Conservation (phyloP, 2,888 invertebrate species). For the Drosophila conformis region DNA sequence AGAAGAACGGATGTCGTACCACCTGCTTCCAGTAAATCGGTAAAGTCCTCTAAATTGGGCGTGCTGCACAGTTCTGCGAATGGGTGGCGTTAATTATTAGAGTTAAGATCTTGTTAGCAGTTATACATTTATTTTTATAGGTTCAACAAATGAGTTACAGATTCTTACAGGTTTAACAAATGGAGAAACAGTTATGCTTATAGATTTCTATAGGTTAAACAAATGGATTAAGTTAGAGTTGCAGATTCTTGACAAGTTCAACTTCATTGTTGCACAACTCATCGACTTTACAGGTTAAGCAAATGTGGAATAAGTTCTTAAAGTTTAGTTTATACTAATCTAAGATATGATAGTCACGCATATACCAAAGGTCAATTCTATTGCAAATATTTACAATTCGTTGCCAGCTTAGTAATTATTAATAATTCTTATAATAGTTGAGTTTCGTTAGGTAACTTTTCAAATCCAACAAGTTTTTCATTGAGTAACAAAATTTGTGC, state of each 20-base stretch:
- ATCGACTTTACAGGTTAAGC: no score
- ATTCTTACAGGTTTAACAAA: not conserved
- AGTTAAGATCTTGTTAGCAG: conserved; percentile 20
- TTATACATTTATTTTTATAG: conserved; percentile 3
- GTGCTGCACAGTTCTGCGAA: conserved; percentile 82
- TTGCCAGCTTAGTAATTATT: not conserved
- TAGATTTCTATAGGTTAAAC: not conserved
- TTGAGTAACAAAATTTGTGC: not conserved
- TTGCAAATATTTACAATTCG: not conserved
- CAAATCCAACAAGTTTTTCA: not conserved
- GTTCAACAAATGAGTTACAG: not conserved
- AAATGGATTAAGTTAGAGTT: not conserved
- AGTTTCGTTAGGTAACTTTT: not conserved
- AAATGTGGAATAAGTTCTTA: not conserved
- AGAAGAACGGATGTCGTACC: conserved; percentile 83
- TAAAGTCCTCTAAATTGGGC: conserved; percentile 86
- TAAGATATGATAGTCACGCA: not conserved
- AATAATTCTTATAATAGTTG: not conserved
- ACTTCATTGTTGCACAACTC: not conserved
- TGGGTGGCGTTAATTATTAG: conserved; percentile 33
- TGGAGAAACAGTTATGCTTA: no score
- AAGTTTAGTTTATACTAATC: no score
- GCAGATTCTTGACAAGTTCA: not conserved
- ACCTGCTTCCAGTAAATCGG: conserved; percentile 85
- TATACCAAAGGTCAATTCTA: not conserved